These are phyloP conservation scores for Cataglyphis hispanica DNA, from an alignment of 1,140 invertebrate species.

Conservation along the genomic window DNA sequence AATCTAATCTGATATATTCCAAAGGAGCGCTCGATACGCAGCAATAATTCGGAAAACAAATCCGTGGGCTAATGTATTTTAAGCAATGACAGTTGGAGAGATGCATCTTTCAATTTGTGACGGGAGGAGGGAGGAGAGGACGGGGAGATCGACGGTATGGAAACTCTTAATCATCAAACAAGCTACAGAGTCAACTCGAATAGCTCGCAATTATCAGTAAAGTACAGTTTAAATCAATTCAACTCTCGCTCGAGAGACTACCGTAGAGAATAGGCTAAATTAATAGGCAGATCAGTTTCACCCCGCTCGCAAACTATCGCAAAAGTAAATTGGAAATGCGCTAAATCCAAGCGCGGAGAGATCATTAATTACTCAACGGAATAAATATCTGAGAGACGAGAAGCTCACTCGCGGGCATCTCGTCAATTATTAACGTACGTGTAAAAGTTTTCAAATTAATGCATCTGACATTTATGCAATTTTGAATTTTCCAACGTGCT, in stretches of 20 bases:
- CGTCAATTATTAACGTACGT: too few relatives aligned
- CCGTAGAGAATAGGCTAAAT: slow-evolving; percentile 2
- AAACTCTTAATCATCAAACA: slow-evolving; percentile 43
- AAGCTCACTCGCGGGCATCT: neutral
- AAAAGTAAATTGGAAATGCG: slow-evolving; percentile 2
- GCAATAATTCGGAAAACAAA: neutral
- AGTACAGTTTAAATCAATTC: slow-evolving; percentile 39
- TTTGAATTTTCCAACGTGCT: too few relatives aligned
- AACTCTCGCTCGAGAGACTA: slow-evolving; percentile 26
- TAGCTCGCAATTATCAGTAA: slow-evolving; percentile 45
- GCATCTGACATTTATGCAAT: neutral
- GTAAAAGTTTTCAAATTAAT: neutral
- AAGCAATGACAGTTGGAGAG: neutral
- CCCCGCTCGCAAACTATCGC: neutral
- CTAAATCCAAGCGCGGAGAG: neutral
- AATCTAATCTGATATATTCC: neutral
- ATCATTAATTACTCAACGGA: neutral
- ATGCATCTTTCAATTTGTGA: neutral
- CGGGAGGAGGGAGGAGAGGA: neutral
- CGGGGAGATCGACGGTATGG: neutral
- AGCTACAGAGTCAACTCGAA: slow-evolving; percentile 11
- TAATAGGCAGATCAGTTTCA: slow-evolving; percentile 10
- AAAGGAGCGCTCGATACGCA: neutral
- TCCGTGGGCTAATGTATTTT: neutral
- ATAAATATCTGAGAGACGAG: neutral